Evolutionary conservation across 2,888 invertebrate genomes (phyloP).

Genomic region (Dioctria rufipes): DNA sequence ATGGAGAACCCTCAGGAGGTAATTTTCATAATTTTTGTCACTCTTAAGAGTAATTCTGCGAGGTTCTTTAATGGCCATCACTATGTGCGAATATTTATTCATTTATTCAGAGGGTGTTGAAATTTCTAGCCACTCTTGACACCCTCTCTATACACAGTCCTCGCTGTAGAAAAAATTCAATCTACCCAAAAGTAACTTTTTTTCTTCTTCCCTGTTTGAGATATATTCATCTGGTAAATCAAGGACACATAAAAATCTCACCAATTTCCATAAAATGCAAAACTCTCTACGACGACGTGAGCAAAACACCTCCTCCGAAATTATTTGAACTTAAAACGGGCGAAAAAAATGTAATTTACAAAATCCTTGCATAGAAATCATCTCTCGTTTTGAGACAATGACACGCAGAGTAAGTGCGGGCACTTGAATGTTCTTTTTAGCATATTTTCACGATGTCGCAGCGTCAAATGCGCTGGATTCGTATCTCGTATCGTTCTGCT

Average conservation of each 20-base stretch:
- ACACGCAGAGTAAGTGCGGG: conserved; percentile 11
- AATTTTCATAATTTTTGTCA: conserved; percentile 20
- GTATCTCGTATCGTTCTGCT: background rate
- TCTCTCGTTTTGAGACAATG: conserved; percentile 27
- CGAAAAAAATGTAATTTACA: conserved; percentile 39
- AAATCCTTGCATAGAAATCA: conserved; percentile 34
- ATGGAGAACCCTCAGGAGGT: no score
- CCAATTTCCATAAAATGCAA: conserved; percentile 43
- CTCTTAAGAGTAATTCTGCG: background rate
- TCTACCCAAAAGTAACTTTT: background rate
- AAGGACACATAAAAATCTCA: conserved; percentile 41
- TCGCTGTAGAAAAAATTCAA: conserved; percentile 25
- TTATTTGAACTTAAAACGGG: background rate
- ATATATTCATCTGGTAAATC: conserved; percentile 38
- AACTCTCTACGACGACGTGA: background rate
- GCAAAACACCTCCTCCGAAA: background rate
- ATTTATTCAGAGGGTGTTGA: conserved; percentile 18
- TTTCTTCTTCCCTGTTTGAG: conserved; percentile 8
- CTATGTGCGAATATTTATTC: conserved; percentile 40
- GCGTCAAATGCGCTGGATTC: conserved; percentile 11
- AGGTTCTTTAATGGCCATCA: conserved; percentile 11
- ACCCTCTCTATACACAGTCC: background rate
- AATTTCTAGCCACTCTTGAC: background rate
- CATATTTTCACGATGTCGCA: conserved; percentile 23
- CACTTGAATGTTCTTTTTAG: conserved; percentile 34